Evolutionary conservation across 2,113 vertebrate genomes (phyloP), one percentile per base, ranked within the genome.

Genomic region (Colistium nudipinnis): DNA sequence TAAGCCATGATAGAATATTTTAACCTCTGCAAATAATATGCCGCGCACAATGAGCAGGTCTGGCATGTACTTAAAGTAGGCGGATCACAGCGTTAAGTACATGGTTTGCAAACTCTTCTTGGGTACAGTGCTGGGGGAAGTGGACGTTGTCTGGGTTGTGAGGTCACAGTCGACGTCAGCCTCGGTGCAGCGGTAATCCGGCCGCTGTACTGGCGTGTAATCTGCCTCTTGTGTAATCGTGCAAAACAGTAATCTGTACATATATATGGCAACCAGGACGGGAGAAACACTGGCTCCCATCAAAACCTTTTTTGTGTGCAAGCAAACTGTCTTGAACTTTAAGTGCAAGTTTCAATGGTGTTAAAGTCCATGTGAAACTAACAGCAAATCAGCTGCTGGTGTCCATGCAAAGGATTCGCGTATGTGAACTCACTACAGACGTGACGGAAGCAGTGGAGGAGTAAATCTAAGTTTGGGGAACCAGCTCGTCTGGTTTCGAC

Each of bases 171-270:
- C 3, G 10, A 61, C 31, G 3, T 44, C 48, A 70, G 33, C 30
- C n/a, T 63, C 43, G 1, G 24, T 36, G 28, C 51, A 54, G 44
- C 36, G 67, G 38, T 79, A 86, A 87, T 85, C 83, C 74, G 16
- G 51, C 63, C 31, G 62, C 67, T 33, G 30, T 44, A 3, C 28
- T 2, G 3, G 38, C 0, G 44, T 69, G 49, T 87, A 86, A 87
- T 81, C 87, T 81, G 55, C 27, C 35, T 62, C 36, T 82, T 78
- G 56, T 56, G 79, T 74, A 86, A 85, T 77, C 70, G 4, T 3
- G 36, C 13, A 3, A 14, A 53, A 47, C 3, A 7, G 30, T 45
- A 80, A 79, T 70, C 78, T 73, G 25, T 45, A 24, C 65, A 80
- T n/a, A n/a, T n/a, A 85, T 80, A 75, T 86, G 25, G 24, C 24